phyloP scores from a whole-genome alignment of 1,140 invertebrate species.

The Tetragnatha versicolor region DNA sequence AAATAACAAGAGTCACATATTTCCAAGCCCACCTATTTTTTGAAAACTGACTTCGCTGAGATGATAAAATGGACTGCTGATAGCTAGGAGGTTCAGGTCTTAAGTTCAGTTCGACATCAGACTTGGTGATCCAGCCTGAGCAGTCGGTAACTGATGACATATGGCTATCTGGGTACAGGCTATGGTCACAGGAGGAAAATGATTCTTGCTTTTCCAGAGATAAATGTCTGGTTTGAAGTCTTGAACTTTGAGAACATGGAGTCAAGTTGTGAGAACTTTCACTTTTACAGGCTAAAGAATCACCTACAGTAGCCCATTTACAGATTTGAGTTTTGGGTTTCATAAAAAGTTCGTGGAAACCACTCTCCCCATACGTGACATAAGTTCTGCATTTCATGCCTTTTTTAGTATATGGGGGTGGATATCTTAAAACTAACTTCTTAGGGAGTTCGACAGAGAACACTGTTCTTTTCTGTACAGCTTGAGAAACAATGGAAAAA shows the following conservation, averaged over 20 bases:
- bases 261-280: conserved; percentile 13
- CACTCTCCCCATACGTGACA: not conserved
- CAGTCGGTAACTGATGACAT: conserved; percentile 33
- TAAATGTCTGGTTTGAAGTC: conserved; percentile 43
- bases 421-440: conserved; percentile 21
- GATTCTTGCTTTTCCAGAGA: conserved; percentile 42
- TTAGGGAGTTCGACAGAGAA: conserved; percentile 27
- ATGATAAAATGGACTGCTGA: conserved; percentile 15
- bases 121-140: conserved; percentile 37
- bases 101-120: conserved; percentile 25
- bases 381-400: not conserved
- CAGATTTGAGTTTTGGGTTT: conserved; percentile 4
- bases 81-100: conserved; percentile 31
- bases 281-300: conserved; percentile 28
- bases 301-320: conserved; percentile 23
- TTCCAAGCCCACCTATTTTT: conserved; percentile 47
- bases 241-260: conserved; percentile 8
- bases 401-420: conserved; percentile 36
- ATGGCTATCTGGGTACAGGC: conserved; percentile 12
- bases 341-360: not conserved
- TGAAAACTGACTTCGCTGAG: conserved; percentile 7
- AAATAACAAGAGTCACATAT: conserved; percentile 47
- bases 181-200: conserved; percentile 33
- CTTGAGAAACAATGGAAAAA: conserved; percentile 5
- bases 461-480: conserved; percentile 26